These are phyloP conservation scores for Rhynchonycteris naso DNA, from an alignment of 2,797 vertebrate species.

Conservation along the genomic window DNA sequence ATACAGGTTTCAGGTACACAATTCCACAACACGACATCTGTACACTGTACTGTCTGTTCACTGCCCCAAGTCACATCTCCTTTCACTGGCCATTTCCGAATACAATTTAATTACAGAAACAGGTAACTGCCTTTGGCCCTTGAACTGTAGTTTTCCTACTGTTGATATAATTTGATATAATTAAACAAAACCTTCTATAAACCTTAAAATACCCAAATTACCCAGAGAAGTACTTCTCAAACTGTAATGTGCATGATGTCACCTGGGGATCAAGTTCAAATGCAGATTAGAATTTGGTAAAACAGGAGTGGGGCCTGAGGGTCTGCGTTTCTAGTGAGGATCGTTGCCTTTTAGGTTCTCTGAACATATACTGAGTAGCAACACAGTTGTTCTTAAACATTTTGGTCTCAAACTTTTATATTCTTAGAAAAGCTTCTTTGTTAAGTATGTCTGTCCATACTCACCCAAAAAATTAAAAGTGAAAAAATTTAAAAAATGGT, in stretches of 20 bases:
- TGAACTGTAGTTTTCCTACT: not conserved
- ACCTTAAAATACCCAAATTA: conserved; percentile 2
- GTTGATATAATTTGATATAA: not conserved
- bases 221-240: not conserved
- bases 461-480: conserved; percentile 7
- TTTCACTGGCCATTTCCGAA: not conserved
- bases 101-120: not conserved
- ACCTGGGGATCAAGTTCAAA: not conserved
- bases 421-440: conserved; percentile 23
- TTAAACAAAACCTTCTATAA: not conserved
- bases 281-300: not conserved
- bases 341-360: not conserved
- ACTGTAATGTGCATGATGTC: not conserved
- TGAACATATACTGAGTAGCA: not conserved
- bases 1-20: too few relatives aligned
- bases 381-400: not conserved
- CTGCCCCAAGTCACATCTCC: too few relatives aligned
- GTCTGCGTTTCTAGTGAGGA: not conserved
- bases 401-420: not conserved
- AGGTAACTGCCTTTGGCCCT: not conserved
- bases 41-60: too few relatives aligned
- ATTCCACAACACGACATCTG: too few relatives aligned
- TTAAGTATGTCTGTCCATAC: not conserved
- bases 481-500: not conserved
- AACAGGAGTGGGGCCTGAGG: not conserved